phyloP scores from a whole-genome alignment of 2,888 invertebrate species.

The Torymus auratus region DNA sequence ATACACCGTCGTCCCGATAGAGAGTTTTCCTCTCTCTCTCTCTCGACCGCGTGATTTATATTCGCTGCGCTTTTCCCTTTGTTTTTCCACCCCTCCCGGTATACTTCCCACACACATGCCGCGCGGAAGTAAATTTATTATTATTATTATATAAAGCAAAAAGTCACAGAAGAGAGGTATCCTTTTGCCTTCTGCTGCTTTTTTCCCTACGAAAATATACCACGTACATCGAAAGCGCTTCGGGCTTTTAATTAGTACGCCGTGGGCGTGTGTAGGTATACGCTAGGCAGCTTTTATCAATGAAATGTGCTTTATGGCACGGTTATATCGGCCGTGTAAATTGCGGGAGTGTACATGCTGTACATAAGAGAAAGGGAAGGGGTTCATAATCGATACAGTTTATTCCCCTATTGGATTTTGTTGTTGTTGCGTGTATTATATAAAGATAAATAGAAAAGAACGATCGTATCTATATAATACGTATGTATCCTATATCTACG shows the following conservation, averaged over 20 bases:
- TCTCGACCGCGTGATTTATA: constrained; percentile 39
- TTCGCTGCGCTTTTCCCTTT: constrained; percentile 47
- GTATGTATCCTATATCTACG: no score
- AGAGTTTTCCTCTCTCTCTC: constrained; percentile 33
- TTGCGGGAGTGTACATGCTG: no score
- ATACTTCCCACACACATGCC: constrained; percentile 33
- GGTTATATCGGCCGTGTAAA: no score
- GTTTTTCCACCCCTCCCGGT: constrained; percentile 52
- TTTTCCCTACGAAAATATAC: constrained; percentile 14
- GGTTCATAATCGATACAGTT: no score
- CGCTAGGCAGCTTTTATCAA: neutral
- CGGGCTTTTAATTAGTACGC: constrained; percentile 19
- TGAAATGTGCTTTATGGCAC: neutral
- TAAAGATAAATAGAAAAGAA: no score
- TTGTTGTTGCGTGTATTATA: no score
- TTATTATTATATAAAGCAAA: neutral
- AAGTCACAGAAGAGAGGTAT: neutral
- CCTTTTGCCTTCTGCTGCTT: neutral
- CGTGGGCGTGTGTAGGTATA: neutral
- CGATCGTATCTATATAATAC: no score
- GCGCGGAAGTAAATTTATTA: constrained; percentile 36
- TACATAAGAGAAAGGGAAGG: no score
- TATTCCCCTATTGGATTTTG: no score
- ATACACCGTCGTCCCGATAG: constrained; percentile 14
- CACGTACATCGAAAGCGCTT: neutral